These are phyloP conservation scores for Parazoanthus atlanticus DNA, from an alignment of 92 coral and sea anemone species.

Conservation along the genomic window DNA sequence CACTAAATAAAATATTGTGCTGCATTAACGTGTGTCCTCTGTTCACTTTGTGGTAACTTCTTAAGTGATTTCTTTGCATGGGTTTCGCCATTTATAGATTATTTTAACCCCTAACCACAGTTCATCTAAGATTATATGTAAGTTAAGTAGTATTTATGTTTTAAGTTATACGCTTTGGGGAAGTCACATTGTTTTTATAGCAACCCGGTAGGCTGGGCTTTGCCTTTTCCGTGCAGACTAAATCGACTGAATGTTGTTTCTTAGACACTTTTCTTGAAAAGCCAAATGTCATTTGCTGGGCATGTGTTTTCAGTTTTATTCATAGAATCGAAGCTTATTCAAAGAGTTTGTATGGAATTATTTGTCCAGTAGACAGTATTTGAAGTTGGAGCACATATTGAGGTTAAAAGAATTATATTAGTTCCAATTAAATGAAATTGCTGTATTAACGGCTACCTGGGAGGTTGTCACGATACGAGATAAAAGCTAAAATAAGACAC, in stretches of 20 bases:
- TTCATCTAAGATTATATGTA: conserved; percentile 24
- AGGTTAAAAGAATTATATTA: conserved; percentile 6
- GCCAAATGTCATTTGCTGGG: conserved; percentile 18
- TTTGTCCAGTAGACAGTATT: not conserved
- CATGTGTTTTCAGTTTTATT: not conserved
- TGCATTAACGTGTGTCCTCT: not conserved
- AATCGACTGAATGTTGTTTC: conserved; percentile 2
- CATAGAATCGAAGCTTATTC: not conserved
- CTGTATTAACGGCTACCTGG: conserved; percentile 24
- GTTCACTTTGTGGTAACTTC: conserved; percentile 24
- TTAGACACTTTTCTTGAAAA: not conserved
- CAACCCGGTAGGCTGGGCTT: not conserved
- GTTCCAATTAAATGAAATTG: conserved; percentile 24
- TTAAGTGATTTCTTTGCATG: conserved; percentile 32
- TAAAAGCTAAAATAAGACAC: conserved; percentile 23
- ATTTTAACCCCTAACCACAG: conserved; percentile 45
- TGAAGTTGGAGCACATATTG: not conserved
- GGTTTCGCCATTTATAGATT: conserved; percentile 29
- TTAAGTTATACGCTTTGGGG: conserved; percentile 14
- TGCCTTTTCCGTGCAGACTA: conserved; percentile 20
- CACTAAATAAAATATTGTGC: too few relatives aligned
- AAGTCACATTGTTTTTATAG: conserved; percentile 34
- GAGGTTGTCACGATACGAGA: conserved; percentile 30
- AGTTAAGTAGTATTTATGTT: conserved; percentile 24
- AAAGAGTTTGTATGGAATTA: not conserved